Percentiles rank a stretch among this genome's conserved stretches.
These are phyloP conservation scores for Strongylocentrotus purpuratus DNA, from an alignment of 35 echinoderm and acorn worm genomes.

Conservation along the genomic window DNA sequence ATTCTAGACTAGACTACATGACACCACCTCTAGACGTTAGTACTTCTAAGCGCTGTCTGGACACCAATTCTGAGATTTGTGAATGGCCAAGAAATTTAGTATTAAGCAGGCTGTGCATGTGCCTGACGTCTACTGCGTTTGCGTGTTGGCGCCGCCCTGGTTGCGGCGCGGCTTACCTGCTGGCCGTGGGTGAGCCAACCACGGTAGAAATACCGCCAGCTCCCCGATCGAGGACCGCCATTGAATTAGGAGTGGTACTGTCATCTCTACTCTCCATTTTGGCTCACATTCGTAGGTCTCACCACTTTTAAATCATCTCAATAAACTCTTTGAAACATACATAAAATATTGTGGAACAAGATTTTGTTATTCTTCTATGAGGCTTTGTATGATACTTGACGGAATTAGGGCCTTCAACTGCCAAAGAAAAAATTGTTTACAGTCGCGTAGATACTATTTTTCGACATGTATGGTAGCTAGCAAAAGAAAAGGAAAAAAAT, in stretches of 20 bases:
- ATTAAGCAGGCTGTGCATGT: too few relatives aligned
- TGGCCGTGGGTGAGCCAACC: not conserved
- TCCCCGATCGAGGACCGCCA: slow-evolving; percentile 28
- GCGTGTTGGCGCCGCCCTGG: too few relatives aligned
- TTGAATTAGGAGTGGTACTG: slow-evolving; percentile 29
- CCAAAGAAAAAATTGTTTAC: not conserved
- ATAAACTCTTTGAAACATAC: not conserved
- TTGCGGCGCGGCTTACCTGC: not conserved
- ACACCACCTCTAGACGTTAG: too few relatives aligned
- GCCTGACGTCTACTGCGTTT: too few relatives aligned
- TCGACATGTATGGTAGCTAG: not conserved
- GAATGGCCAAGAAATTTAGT: too few relatives aligned
- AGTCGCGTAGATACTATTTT: slow-evolving; percentile 32
- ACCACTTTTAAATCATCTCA: not conserved
- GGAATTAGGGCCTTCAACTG: not conserved
- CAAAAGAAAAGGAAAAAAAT: not conserved
- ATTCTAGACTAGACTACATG: too few relatives aligned
- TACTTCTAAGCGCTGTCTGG: too few relatives aligned
- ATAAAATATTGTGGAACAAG: not conserved
- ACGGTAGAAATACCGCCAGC: slow-evolving; percentile 31
- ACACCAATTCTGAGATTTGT: too few relatives aligned
- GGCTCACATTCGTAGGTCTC: not conserved
- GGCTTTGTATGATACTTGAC: not conserved
- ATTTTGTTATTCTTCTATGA: not conserved
- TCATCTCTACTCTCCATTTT: slow-evolving; percentile 28